Evolutionary conservation across 2,888 invertebrate genomes (phyloP).

Genomic region (Ichneumoninae sp.): DNA sequence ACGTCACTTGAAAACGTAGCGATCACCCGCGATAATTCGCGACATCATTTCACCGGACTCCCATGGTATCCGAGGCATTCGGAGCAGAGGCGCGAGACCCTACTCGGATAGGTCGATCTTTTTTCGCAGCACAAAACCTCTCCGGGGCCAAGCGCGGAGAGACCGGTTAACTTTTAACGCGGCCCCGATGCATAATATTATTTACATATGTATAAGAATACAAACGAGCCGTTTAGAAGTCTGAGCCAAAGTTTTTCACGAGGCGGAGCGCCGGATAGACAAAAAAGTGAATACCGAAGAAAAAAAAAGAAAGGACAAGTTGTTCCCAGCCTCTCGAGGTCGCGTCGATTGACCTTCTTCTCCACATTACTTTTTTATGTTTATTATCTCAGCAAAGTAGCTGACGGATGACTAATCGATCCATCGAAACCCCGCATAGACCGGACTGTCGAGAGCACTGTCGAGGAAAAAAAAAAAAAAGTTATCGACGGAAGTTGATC

Average conservation of each 20-base stretch:
- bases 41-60: not conserved
- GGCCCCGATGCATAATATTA: slow-evolving; percentile 60
- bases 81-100: slow-evolving; percentile 5
- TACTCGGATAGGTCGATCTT: not conserved
- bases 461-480: slow-evolving; percentile 38
- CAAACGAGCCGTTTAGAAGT: slow-evolving; percentile 60
- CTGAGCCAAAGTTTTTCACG: slow-evolving; percentile 47
- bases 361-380: slow-evolving; percentile 15
- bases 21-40: not conserved
- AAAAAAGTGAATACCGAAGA: slow-evolving; percentile 2
- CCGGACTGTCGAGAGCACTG: slow-evolving; percentile 33
- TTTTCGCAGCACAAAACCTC: slow-evolving; percentile 16
- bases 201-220: slow-evolving; percentile 66
- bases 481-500: slow-evolving; percentile 59
- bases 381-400: slow-evolving; percentile 18
- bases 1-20: not conserved
- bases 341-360: slow-evolving; percentile 29
- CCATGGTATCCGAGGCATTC: not conserved
- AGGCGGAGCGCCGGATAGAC: slow-evolving; percentile 12
- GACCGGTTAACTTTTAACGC: slow-evolving; percentile 48
- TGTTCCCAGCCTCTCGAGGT: slow-evolving; percentile 22
- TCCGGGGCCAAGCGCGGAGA: slow-evolving; percentile 4
- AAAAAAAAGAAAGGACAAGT: slow-evolving; percentile 5
- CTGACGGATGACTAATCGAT: slow-evolving; percentile 61
- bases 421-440: slow-evolving; percentile 41